phyloP scores from a whole-genome alignment of 1,140 invertebrate genomes.

The Eurosta solidaginis region DNA sequence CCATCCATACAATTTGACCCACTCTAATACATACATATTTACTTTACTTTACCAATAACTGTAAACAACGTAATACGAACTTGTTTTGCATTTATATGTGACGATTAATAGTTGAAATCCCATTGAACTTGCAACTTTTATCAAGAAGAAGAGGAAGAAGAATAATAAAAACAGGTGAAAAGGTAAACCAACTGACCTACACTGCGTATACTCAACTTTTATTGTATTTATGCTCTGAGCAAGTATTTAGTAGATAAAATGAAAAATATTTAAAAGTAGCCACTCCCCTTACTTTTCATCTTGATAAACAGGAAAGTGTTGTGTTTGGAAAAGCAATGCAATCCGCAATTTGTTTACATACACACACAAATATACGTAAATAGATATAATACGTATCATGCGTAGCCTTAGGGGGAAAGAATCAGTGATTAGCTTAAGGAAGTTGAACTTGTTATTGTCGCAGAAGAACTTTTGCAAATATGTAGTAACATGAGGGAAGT shows the following conservation, averaged over 20 bases:
- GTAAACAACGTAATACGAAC: not conserved
- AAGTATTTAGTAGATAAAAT: not conserved
- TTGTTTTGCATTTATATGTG: not conserved
- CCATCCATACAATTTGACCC: too few species aligned
- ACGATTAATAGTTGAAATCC: conserved; percentile 1
- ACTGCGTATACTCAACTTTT: not conserved
- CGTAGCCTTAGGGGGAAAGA: too few species aligned
- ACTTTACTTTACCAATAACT: too few species aligned
- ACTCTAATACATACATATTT: too few species aligned
- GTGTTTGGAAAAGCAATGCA: not conserved
- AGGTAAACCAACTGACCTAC: too few species aligned
- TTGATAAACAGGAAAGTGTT: too few species aligned
- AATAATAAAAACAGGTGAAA: not conserved
- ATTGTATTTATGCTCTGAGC: not conserved
- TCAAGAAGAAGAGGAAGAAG: not conserved
- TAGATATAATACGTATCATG: too few species aligned
- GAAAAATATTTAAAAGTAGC: not conserved
- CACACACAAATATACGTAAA: too few species aligned
- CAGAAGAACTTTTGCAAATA: too few species aligned
- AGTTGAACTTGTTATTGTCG: too few species aligned
- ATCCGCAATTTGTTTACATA: not conserved
- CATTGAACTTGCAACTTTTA: conserved; percentile 9
- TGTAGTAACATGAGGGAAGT: not conserved
- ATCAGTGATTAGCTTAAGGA: too few species aligned
- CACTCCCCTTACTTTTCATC: not conserved